Conservation (phyloP, 1,140 invertebrate genomes). For the Sitophilus oryzae region DNA sequence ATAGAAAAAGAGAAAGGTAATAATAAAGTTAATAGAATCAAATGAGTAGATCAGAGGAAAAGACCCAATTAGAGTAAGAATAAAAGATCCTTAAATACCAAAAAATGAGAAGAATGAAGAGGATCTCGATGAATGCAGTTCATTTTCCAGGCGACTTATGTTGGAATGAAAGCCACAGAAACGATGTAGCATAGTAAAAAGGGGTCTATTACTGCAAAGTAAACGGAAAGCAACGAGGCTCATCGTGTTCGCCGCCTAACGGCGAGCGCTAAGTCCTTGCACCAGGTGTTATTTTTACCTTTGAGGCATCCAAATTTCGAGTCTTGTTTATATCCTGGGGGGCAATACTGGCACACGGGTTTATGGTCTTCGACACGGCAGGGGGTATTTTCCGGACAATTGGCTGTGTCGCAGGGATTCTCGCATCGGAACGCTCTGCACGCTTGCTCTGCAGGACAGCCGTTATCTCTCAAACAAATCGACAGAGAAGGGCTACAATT, state of each 20-base stretch:
- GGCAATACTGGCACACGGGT: conserved; percentile 91
- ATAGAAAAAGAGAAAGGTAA: too few relatives aligned
- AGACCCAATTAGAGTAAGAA: not conserved
- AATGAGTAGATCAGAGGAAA: too few relatives aligned
- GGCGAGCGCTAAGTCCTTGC: conserved; percentile 38
- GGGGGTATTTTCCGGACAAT: conserved; percentile 72
- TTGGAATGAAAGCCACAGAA: conserved; percentile 23
- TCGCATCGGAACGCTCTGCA: conserved; percentile 85
- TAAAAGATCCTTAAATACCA: conserved; percentile 15
- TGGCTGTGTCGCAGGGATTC: conserved; percentile 77
- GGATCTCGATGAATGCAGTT: conserved; percentile 17
- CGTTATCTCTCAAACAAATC: conserved; percentile 81
- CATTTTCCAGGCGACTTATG: conserved; percentile 10
- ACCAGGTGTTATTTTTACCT: conserved; percentile 64
- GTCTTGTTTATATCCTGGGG: conserved; percentile 80
- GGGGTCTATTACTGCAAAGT: conserved; percentile 21
- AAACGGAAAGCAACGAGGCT: conserved; percentile 34
- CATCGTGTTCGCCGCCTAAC: conserved; percentile 34
- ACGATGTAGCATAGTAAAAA: conserved; percentile 25
- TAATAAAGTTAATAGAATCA: not conserved
- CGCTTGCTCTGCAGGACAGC: conserved; percentile 75
- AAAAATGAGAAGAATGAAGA: conserved; percentile 5
- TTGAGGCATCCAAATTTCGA: conserved; percentile 87
- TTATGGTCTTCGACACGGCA: conserved; percentile 90
- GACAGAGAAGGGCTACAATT: conserved; percentile 80